phyloP scores from a whole-genome alignment of 2,797 vertebrate species.

The Bryconaethiops microstoma region DNA sequence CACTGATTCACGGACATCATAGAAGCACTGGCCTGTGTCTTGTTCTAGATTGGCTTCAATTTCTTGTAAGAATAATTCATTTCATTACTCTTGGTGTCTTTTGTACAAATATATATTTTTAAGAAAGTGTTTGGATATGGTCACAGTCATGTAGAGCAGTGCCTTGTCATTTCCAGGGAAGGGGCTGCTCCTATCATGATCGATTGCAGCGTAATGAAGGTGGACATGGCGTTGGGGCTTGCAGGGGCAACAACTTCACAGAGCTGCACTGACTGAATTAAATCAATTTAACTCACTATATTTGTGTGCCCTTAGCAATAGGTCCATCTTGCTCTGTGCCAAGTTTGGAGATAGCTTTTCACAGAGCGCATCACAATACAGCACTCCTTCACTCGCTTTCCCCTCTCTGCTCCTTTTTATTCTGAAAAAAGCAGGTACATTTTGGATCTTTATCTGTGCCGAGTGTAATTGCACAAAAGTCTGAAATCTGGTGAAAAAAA shows the following conservation, averaged over 20 bases:
- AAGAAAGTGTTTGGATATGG: conserved; percentile 9
- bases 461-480: conserved; percentile 49
- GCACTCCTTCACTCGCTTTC: conserved; percentile 62
- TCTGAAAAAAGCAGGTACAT: conserved; percentile 62
- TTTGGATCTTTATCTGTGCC: conserved; percentile 69
- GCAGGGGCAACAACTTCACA: conserved; percentile 64
- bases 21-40: conserved; percentile 17
- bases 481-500: conserved; percentile 25
- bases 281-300: conserved; percentile 64
- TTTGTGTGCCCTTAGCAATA: conserved; percentile 67
- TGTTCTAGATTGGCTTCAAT: background rate
- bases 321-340: conserved; percentile 60
- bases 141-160: conserved; percentile 51
- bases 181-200: conserved; percentile 63
- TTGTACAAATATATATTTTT: background rate
- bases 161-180: conserved; percentile 54
- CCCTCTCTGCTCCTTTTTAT: conserved; percentile 31
- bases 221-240: conserved; percentile 58
- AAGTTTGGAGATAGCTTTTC: conserved; percentile 66
- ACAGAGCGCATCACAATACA: conserved; percentile 67
- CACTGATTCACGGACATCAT: conserved; percentile 18
- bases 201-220: conserved; percentile 66
- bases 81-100: conserved; percentile 19
- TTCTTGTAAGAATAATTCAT: conserved; percentile 10
- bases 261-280: conserved; percentile 62